Evolutionary conservation across 1,140 invertebrate species (phyloP).

Genomic region (Procambarus clarkii): DNA sequence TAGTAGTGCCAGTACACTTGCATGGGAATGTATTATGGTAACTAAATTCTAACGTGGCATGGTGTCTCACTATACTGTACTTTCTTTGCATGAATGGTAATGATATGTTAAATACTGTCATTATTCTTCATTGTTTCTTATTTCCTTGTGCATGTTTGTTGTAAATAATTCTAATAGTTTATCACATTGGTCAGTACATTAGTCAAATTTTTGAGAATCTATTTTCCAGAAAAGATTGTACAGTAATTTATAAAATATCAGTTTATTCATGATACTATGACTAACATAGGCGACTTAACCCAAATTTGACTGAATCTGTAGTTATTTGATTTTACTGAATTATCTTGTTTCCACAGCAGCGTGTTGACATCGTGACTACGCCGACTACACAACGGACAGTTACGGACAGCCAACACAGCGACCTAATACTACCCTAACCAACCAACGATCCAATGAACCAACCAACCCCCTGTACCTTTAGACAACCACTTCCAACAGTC

Average conservation of each 20-base stretch:
- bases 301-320: conserved; percentile 9
- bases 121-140: neutral
- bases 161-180: neutral
- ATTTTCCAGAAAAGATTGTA: neutral
- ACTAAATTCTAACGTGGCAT: no score
- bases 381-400: conserved; percentile 65
- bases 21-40: no score
- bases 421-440: conserved; percentile 67
- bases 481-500: conserved; percentile 53
- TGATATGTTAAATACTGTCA: neutral
- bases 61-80: no score
- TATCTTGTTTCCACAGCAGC: conserved; percentile 66
- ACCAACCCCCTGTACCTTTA: conserved; percentile 55
- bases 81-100: no score
- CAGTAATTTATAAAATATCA: neutral
- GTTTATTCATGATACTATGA: neutral
- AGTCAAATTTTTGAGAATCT: neutral
- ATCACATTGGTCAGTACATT: neutral
- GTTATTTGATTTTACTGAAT: conserved; percentile 43
- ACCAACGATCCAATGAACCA: conserved; percentile 55
- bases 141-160: neutral
- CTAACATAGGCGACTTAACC: conserved; percentile 5
- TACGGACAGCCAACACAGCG: conserved; percentile 68
- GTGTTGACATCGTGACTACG: conserved; percentile 68
- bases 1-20: no score